Conservation (phyloP, 2,113 vertebrate genomes). For the Paratilapia polleni region DNA sequence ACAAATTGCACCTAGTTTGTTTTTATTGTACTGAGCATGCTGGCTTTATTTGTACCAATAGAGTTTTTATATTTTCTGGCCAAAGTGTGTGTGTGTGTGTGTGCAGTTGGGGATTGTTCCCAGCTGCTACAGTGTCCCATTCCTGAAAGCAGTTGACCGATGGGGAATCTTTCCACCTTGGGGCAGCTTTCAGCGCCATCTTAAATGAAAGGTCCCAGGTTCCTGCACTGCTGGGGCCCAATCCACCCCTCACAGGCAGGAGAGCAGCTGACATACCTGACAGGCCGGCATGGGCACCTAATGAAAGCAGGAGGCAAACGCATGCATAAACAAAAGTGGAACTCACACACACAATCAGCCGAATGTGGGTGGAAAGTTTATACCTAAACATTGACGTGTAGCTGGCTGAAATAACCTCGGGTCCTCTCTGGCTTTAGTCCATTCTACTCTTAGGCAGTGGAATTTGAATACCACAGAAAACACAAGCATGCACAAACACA, state of each 20-base stretch:
- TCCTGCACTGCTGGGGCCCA: conserved; percentile 29
- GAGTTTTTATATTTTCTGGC: conserved; percentile 1
- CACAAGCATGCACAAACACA: conserved; percentile 39
- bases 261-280: conserved; percentile 78
- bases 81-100: background rate
- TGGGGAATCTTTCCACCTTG: conserved; percentile 70
- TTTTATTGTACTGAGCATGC: background rate
- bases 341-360: conserved; percentile 14
- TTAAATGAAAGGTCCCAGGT: conserved; percentile 73
- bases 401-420: conserved; percentile 57
- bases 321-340: conserved; percentile 54
- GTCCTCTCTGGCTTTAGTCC: conserved; percentile 54
- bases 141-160: conserved; percentile 66
- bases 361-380: conserved; percentile 75
- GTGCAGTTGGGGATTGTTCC: conserved; percentile 23
- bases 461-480: conserved; percentile 58
- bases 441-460: conserved; percentile 44
- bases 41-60: conserved; percentile 8
- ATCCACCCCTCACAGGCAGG: conserved; percentile 44
- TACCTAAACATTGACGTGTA: conserved; percentile 71
- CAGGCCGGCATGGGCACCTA: conserved; percentile 51
- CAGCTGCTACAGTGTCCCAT: conserved; percentile 56
- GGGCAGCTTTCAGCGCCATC: conserved; percentile 72
- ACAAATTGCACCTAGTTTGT: conserved; percentile 2
- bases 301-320: conserved; percentile 55